A percentile compares a stretch with the other conserved stretches of the same genome.
These are phyloP conservation scores for Andrena haemorrhoa DNA, from an alignment of 2,888 invertebrate species.

Conservation along the genomic window DNA sequence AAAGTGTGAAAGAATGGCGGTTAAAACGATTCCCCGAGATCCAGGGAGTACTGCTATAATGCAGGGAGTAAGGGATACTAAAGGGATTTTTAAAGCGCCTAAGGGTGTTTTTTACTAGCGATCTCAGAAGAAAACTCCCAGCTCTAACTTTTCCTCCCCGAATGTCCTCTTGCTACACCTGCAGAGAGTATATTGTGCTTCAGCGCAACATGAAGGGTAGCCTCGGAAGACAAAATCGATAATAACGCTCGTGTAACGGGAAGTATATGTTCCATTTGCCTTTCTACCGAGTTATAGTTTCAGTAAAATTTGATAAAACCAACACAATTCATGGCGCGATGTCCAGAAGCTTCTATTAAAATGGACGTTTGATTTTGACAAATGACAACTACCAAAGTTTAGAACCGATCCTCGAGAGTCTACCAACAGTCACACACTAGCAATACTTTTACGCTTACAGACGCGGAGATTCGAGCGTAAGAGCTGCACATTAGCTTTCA, in stretches of 20 bases:
- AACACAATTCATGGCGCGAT: no score
- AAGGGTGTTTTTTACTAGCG: neutral
- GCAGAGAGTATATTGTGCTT: neutral
- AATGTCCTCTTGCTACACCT: constrained; percentile 5
- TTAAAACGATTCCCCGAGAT: neutral
- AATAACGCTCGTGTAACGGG: neutral
- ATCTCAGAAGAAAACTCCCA: constrained; percentile 10
- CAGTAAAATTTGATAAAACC: neutral
- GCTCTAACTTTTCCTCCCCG: constrained; percentile 16
- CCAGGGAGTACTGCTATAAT: constrained; percentile 1
- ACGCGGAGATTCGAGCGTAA: no score
- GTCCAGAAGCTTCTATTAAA: no score
- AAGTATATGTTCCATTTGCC: neutral
- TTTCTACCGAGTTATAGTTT: neutral
- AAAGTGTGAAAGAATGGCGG: neutral
- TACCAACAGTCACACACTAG: no score
- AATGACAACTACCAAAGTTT: no score
- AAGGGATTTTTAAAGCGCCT: constrained; percentile 14
- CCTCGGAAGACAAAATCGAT: constrained; percentile 4
- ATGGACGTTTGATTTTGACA: no score
- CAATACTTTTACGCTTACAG: no score
- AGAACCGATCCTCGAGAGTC: no score
- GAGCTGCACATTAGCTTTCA: neutral
- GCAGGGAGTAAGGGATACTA: neutral
- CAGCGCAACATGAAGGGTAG: neutral